Base-by-base conservation (phyloP, 2,888 invertebrate genomes). In the Spisula solida region DNA sequence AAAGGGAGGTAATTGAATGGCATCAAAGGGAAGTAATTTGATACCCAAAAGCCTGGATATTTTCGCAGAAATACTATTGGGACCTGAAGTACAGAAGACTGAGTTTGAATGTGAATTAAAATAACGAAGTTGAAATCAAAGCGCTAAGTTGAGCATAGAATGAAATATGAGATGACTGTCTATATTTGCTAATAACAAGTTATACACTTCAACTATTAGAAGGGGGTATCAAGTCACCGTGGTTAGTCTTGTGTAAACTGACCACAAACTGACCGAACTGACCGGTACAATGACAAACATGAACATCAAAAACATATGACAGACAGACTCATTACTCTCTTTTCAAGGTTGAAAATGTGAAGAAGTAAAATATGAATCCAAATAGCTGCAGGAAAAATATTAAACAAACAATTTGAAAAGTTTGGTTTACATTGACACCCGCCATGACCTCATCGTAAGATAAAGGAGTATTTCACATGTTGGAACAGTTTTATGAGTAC, bases 1-100 rank as follows among this genome's bases (percentile, higher is more conserved):
- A 34, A 75, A 75, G 75, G 75, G 75, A 75, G 75, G 75, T 75
- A 75, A 75, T n/a, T n/a, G n/a, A n/a, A n/a, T n/a, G n/a, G n/a
- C n/a, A n/a, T 8, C 41, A 41, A 41, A 41, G 41, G 41, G 41
- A 41, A 8, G 41, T 41, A 2, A 41, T 41, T 41, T 41, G 41
- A 8, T 41, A 41, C 41, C 8, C 2, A 41, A 41, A 8, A 8
- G 41, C 8, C 34, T 16, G 75, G 25, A 34, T 31, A 66, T 56
- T 25, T 70, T 70, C 25, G 10, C 70, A 70, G 31, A 70, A 70
- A 70, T 29, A 29, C 12, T 51, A 5, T 14, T 16, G 31, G 25
- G 31, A 31, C 34, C 75, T 34, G 34, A 18, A 18, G 34, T 25
- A 25, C 16, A 18, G 34, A 75, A 25, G 14, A 31, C 31, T 75